Evolutionary conservation across 2,797 vertebrate species (phyloP).

Genomic region (Ammospiza maritima): DNA sequence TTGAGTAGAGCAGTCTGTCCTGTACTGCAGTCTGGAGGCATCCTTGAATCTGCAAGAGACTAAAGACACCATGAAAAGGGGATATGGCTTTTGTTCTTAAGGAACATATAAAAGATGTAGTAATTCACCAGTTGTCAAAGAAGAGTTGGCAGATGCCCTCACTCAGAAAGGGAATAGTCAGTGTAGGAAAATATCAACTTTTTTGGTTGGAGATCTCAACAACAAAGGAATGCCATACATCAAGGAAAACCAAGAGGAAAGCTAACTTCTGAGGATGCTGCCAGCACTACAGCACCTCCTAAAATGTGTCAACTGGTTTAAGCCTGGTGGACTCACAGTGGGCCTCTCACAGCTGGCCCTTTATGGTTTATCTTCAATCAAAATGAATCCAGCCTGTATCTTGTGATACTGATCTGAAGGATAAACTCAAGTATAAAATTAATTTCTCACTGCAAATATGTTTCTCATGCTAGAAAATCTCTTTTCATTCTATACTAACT

Average conservation of each 20-base stretch:
- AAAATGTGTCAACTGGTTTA: not conserved
- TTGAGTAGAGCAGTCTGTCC: not conserved
- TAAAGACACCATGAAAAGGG: not conserved
- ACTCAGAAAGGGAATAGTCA: not conserved
- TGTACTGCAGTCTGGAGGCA: not conserved
- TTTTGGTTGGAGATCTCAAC: not conserved
- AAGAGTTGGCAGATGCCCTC: not conserved
- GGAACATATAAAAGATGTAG: not conserved
- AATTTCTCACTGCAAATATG: not conserved
- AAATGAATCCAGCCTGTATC: not conserved
- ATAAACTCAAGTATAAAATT: not conserved
- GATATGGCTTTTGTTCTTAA: not conserved
- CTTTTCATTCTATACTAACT: not conserved
- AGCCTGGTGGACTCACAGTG: not conserved
- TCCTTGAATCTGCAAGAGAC: not conserved
- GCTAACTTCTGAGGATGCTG: not conserved
- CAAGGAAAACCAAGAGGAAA: constrained; percentile 11
- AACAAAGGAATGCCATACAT: not conserved
- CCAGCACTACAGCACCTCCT: not conserved
- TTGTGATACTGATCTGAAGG: not conserved
- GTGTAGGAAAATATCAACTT: not conserved
- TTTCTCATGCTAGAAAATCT: not conserved
- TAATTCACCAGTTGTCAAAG: not conserved
- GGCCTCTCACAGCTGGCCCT: not conserved
- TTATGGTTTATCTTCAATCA: not conserved